A percentile compares a stretch with the other conserved stretches of the same genome.
Conservation (phyloP, 1,140 invertebrate species). For the Heliconius hermathena region DNA sequence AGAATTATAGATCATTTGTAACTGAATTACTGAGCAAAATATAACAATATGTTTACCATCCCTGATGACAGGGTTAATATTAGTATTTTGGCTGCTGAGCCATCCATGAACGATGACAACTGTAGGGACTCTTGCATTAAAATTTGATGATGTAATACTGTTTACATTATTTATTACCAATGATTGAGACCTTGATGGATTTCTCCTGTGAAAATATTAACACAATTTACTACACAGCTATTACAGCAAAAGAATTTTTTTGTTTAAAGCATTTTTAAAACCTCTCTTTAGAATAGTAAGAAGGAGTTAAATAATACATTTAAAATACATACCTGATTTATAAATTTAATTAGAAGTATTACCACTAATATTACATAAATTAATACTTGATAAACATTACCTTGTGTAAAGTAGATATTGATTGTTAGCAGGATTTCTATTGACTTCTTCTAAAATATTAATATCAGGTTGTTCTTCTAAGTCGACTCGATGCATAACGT, state of each 20-base stretch:
- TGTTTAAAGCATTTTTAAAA: no score
- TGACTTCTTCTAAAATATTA: slow-evolving; percentile 45
- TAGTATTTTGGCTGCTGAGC: slow-evolving; percentile 52
- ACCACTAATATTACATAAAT: no score
- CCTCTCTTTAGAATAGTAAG: no score
- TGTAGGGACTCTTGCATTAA: slow-evolving; percentile 47
- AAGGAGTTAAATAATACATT: no score
- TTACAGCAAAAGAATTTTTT: no score
- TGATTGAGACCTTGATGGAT: slow-evolving; percentile 39
- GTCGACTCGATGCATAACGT: slow-evolving; percentile 54
- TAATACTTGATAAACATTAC: slow-evolving; percentile 36
- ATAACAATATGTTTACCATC: slow-evolving; percentile 40
- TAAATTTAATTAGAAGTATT: no score
- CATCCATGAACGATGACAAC: slow-evolving; percentile 61
- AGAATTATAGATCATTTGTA: no score
- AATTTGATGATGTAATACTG: slow-evolving; percentile 56
- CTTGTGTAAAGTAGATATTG: slow-evolving; percentile 61
- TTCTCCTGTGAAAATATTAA: slow-evolving; percentile 43
- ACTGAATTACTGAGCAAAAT: not conserved
- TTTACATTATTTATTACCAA: slow-evolving; percentile 48
- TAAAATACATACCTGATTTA: no score
- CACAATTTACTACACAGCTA: no score
- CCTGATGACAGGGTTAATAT: slow-evolving; percentile 52
- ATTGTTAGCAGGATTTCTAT: slow-evolving; percentile 56
- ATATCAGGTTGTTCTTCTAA: slow-evolving; percentile 53